Evolutionary conservation across 2,113 vertebrate species (phyloP), one percentile per base, ranked within the genome.

Genomic region (Neotragus pygmaeus): DNA sequence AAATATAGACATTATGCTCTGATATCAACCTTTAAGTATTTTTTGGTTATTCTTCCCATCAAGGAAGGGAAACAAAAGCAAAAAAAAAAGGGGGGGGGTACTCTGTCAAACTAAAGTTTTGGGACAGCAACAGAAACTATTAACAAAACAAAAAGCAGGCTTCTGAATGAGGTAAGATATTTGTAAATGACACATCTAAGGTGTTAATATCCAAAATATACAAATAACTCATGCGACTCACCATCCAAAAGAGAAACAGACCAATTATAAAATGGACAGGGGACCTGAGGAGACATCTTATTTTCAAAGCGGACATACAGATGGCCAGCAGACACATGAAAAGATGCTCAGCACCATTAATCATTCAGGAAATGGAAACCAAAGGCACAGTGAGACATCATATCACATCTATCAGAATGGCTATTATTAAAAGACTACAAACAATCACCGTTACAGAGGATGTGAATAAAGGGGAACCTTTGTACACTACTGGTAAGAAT

Each of bases 81-180:
- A 33, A 33, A n/a, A 81, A 51, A 51, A 33, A 13, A 0, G 47
- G 30, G 19, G n/a, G n/a, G n/a, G n/a, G n/a, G n/a, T n/a, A n/a
- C 17, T 81, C 51, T 12, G 9, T n/a, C 30, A n/a, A 81, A n/a
- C 78, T 81, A 23, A 81, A 23, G 47, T 21, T 53, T 81, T 81
- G 16, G 43, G 10, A 51, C 19, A 0, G 30, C 47, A 81, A 53
- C 11, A 33, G 49, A 51, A 81, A 23, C 78, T n/a, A n/a, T 53
- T 21, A 81, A 81, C 3, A 23, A 23, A 51, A 23, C 19, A 81
- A 8, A 23, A 53, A n/a, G 33, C 28, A n/a, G 19, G 30, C 49
- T 81, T 11, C 49, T 81, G 49, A 53, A 51, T 13, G 47, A 33
- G 78, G 11, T n/a, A 23, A 81, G 10, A 7, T n/a, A 81, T n/a